phyloP scores from a whole-genome alignment of 2,888 invertebrate genomes.

The Oxyteleia sp. region DNA sequence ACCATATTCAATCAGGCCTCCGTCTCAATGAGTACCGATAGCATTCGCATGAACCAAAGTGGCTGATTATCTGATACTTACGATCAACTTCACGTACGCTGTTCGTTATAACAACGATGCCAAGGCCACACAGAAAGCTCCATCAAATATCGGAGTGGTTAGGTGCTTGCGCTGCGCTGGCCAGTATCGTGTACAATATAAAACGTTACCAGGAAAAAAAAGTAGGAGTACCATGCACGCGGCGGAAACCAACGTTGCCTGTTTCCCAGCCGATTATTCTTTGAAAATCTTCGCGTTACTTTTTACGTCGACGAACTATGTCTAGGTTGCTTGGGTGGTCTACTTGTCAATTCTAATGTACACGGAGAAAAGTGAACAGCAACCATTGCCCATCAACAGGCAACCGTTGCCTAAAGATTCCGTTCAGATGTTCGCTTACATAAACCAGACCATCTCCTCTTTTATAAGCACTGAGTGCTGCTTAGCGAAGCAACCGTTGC shows the following conservation, averaged over 20 bases:
- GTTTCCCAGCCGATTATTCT: constrained; percentile 21
- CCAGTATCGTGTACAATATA: constrained; percentile 52
- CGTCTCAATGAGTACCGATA: constrained; percentile 53
- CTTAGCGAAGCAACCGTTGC: too few relatives aligned
- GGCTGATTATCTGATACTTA: constrained; percentile 64
- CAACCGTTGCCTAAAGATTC: too few relatives aligned
- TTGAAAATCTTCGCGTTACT: constrained; percentile 36
- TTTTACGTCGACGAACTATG: constrained; percentile 2
- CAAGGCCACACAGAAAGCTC: constrained; percentile 64
- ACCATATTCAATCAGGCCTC: constrained; percentile 54
- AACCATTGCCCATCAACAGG: too few relatives aligned
- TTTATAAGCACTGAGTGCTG: too few relatives aligned
- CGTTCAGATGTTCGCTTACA: too few relatives aligned
- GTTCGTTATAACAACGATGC: constrained; percentile 52
- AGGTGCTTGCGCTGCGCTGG: constrained; percentile 65
- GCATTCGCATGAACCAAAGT: constrained; percentile 61
- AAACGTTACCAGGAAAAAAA: constrained; percentile 39
- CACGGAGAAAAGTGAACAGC: too few relatives aligned
- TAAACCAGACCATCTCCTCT: too few relatives aligned
- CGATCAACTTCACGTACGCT: constrained; percentile 59
- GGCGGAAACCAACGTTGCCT: not conserved
- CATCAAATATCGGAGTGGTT: constrained; percentile 61
- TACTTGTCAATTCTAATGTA: too few relatives aligned
- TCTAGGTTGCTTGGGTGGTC: too few relatives aligned
- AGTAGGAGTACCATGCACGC: constrained; percentile 49